Evolutionary conservation across 2,113 vertebrate genomes (phyloP).

Genomic region (Junco hyemalis): DNA sequence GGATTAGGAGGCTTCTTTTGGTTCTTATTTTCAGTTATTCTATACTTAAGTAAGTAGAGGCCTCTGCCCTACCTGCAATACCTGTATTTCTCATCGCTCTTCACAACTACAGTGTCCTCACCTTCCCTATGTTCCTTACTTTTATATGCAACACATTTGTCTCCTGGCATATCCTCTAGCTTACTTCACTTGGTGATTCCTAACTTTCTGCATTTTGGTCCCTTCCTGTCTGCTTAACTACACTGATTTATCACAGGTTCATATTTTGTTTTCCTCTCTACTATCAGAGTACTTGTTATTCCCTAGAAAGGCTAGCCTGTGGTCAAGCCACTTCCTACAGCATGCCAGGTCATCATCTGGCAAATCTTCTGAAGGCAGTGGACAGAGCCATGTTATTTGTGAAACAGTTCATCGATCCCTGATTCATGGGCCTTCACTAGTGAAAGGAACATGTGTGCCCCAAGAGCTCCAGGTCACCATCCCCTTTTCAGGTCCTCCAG

Average conservation of each 20-base stretch:
- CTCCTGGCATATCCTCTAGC: not conserved
- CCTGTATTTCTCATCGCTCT: not conserved
- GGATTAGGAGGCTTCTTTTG: not conserved
- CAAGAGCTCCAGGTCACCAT: not conserved
- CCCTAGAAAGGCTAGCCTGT: not conserved
- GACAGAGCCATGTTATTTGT: not conserved
- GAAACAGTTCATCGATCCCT: not conserved
- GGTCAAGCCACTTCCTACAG: not conserved
- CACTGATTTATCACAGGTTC: not conserved
- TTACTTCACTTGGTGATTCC: not conserved
- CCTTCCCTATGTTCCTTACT: not conserved
- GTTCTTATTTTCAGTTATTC: not conserved
- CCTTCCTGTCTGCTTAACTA: not conserved
- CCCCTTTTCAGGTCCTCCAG: not conserved
- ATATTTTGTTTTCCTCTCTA: not conserved
- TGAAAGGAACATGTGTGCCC: not conserved
- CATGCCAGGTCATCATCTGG: not conserved
- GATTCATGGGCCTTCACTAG: not conserved
- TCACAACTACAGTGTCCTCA: not conserved
- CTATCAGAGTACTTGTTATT: not conserved
- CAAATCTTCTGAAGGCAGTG: not conserved
- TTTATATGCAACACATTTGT: not conserved
- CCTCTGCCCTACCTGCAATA: not conserved
- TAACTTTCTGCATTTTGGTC: not conserved
- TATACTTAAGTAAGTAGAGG: not conserved